Evolutionary conservation across 2,888 invertebrate genomes (phyloP).

Genomic region (Latrodectus elegans): DNA sequence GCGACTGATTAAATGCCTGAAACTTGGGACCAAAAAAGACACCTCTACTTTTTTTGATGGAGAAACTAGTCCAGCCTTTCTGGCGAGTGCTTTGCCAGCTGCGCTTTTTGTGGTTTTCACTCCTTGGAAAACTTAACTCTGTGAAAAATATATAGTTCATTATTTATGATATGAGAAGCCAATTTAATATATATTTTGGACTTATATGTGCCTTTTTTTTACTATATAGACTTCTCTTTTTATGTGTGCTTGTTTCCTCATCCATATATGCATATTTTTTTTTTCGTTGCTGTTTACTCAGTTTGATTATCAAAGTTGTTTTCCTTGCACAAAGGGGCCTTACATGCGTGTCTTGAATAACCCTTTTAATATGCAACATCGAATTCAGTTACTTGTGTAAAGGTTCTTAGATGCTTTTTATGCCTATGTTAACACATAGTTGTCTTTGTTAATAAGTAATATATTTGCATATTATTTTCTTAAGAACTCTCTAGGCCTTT

Average conservation of each 20-base stretch:
- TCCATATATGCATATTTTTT: not conserved
- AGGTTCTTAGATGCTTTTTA: too few relatives aligned
- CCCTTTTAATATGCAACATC: not conserved
- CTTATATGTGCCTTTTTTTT: conserved; percentile 47
- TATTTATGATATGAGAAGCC: conserved; percentile 67
- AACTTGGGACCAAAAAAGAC: conserved; percentile 20
- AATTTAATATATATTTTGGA: conserved; percentile 67
- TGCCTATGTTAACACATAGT: too few relatives aligned
- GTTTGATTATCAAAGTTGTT: not conserved
- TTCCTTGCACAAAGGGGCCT: conserved; percentile 49
- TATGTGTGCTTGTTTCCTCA: conserved; percentile 12
- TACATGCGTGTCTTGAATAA: conserved; percentile 27
- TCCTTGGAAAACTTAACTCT: conserved; percentile 26
- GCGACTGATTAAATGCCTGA: conserved; percentile 75
- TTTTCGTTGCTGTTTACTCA: not conserved
- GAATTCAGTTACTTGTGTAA: too few relatives aligned
- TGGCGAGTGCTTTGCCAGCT: conserved; percentile 25
- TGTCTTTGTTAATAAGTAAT: too few relatives aligned
- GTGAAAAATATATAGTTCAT: conserved; percentile 55
- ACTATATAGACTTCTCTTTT: conserved; percentile 25
- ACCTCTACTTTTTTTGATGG: conserved; percentile 2
- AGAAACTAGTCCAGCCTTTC: conserved; percentile 61
- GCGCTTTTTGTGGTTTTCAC: conserved; percentile 33
- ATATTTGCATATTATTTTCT: too few relatives aligned
- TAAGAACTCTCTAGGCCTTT: too few relatives aligned